These are phyloP conservation scores for Adoxophyes honmai DNA, from an alignment of 1,140 invertebrate genomes.

Conservation along the genomic window DNA sequence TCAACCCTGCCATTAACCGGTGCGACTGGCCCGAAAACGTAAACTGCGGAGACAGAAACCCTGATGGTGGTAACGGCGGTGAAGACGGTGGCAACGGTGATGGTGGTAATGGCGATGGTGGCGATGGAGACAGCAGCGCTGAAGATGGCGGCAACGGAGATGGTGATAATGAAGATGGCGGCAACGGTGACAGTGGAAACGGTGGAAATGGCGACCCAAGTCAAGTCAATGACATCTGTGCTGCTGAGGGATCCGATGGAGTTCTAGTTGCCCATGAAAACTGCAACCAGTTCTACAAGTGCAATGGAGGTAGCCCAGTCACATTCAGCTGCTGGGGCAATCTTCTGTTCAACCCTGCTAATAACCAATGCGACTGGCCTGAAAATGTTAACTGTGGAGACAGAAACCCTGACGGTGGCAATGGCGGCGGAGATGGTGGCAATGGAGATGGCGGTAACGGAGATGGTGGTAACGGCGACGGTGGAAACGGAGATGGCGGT, in stretches of 20 bases:
- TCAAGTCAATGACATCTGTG: neutral
- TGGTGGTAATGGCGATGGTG: neutral
- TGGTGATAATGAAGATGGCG: neutral
- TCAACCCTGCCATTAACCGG: slow-evolving; percentile 75
- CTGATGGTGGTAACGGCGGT: slow-evolving; percentile 19
- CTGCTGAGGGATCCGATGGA: slow-evolving; percentile 16
- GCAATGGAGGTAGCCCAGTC: slow-evolving; percentile 34
- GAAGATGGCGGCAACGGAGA: neutral
- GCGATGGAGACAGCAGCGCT: neutral
- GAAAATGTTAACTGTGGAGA: slow-evolving; percentile 30
- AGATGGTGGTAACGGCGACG: neutral
- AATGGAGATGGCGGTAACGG: neutral
- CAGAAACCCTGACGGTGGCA: slow-evolving; percentile 16
- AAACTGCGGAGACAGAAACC: neutral
- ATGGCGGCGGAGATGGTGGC: neutral
- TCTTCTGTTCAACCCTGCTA: slow-evolving; percentile 32
- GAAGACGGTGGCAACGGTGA: neutral
- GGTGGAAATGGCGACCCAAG: neutral
- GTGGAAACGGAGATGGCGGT: slow-evolving; percentile 13
- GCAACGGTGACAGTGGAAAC: neutral
- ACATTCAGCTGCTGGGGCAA: slow-evolving; percentile 27
- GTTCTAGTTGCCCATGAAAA: slow-evolving; percentile 32
- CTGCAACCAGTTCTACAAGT: slow-evolving; percentile 51
- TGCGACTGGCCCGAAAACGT: slow-evolving; percentile 80
- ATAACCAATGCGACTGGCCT: slow-evolving; percentile 39